These are phyloP conservation scores for Papilio demoleus DNA, from an alignment of 2,888 invertebrate species.

Conservation along the genomic window DNA sequence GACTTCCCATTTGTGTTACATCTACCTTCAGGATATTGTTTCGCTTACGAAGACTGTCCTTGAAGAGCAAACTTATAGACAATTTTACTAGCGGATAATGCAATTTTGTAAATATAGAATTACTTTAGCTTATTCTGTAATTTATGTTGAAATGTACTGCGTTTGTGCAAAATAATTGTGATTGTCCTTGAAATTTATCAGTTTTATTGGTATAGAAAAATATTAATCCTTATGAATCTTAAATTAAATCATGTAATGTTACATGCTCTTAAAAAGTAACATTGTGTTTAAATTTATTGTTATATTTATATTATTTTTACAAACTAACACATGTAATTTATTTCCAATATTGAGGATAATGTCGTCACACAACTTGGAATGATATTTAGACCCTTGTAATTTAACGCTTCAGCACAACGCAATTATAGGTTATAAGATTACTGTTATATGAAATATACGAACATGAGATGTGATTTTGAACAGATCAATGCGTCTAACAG, in stretches of 20 bases:
- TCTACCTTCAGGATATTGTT: slow-evolving; percentile 70
- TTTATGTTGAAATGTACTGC: neutral
- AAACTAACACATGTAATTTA: no score
- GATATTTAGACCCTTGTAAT: slow-evolving; percentile 30
- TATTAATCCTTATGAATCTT: no score
- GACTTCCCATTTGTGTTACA: slow-evolving; percentile 75
- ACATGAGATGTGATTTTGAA: slow-evolving; percentile 21
- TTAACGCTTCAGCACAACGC: slow-evolving; percentile 36
- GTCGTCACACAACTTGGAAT: neutral
- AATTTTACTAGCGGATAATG: neutral
- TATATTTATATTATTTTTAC: no score
- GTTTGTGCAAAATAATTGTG: neutral
- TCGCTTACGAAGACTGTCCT: slow-evolving; percentile 73
- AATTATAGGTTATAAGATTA: slow-evolving; percentile 34
- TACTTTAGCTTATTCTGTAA: neutral
- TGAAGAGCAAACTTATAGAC: slow-evolving; percentile 40
- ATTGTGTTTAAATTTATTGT: no score
- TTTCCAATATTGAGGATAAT: no score
- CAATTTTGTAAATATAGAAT: neutral
- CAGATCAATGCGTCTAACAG: neutral
- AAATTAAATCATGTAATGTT: no score
- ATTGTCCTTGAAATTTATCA: neutral
- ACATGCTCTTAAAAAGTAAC: no score
- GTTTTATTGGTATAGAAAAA: no score
- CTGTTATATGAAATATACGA: slow-evolving; percentile 30